phyloP scores from a whole-genome alignment of 2,113 vertebrate species.

The Felis chaus region DNA sequence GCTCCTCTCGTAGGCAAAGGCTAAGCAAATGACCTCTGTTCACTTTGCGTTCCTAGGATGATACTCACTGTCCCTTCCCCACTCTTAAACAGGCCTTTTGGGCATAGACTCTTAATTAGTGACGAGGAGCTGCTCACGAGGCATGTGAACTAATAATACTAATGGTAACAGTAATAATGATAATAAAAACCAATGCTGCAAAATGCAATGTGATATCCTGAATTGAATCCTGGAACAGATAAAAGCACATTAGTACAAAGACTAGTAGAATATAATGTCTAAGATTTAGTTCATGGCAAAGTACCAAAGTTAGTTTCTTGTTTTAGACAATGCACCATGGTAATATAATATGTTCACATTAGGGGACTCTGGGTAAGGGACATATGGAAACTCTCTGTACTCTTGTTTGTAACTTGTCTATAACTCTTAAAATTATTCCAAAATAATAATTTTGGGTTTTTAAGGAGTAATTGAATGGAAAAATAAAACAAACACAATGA shows the following conservation, averaged over 20 bases:
- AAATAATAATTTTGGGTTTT: not conserved
- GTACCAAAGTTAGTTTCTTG: not conserved
- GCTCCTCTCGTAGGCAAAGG: not conserved
- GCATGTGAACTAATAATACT: not conserved
- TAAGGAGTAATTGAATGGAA: not conserved
- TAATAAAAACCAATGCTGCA: not conserved
- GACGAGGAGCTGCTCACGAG: not conserved
- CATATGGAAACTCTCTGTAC: not conserved
- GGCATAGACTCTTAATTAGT: not conserved
- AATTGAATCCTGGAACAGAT: not conserved
- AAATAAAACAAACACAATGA: not conserved
- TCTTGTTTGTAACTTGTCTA: not conserved
- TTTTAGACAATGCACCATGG: not conserved
- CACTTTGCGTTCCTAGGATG: not conserved
- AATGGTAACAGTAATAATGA: not conserved
- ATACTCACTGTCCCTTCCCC: not conserved
- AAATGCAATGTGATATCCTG: not conserved
- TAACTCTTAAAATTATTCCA: not conserved
- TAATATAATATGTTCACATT: accelerated
- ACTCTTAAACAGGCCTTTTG: not conserved
- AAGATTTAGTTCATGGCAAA: not conserved
- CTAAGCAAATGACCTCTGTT: no score
- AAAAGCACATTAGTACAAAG: not conserved
- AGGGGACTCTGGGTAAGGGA: not conserved
- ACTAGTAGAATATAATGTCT: not conserved